Evolutionary conservation across 1,140 invertebrate genomes (phyloP).

Genomic region (Bombus impatiens): DNA sequence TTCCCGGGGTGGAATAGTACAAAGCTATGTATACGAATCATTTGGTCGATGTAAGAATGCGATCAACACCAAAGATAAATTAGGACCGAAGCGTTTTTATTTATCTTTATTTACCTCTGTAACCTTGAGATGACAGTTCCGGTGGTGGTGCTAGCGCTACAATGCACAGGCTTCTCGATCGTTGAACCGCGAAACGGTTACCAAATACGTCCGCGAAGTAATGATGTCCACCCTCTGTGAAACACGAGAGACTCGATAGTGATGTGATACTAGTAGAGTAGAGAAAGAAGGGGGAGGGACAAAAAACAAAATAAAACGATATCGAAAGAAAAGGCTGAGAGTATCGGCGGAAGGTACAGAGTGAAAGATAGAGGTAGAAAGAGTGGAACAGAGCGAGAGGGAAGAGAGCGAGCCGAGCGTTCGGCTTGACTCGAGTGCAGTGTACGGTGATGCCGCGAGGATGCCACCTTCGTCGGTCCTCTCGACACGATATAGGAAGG

Average conservation of each 20-base stretch:
- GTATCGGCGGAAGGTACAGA: background rate
- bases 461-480: conserved; percentile 56
- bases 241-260: background rate
- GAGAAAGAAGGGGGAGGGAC: background rate
- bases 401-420: conserved; percentile 45
- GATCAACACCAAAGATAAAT: background rate
- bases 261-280: background rate
- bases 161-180: conserved; percentile 23
- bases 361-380: background rate
- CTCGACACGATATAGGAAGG: conserved; percentile 56
- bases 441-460: conserved; percentile 60
- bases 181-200: conserved; percentile 46
- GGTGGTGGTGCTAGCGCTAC: background rate
- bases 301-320: background rate
- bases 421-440: conserved; percentile 54
- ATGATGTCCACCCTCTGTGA: conserved; percentile 16
- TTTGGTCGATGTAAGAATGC: background rate
- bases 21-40: background rate
- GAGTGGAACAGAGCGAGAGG: conserved; percentile 13
- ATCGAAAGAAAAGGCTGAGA: background rate
- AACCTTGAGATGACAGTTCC: conserved; percentile 20
- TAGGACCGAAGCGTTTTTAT: background rate
- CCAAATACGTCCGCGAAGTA: conserved; percentile 13
- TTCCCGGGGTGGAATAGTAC: background rate
- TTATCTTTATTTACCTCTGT: too few relatives aligned